phyloP scores from a whole-genome alignment of 2,888 invertebrate species.

The Synergus laeviventris region DNA sequence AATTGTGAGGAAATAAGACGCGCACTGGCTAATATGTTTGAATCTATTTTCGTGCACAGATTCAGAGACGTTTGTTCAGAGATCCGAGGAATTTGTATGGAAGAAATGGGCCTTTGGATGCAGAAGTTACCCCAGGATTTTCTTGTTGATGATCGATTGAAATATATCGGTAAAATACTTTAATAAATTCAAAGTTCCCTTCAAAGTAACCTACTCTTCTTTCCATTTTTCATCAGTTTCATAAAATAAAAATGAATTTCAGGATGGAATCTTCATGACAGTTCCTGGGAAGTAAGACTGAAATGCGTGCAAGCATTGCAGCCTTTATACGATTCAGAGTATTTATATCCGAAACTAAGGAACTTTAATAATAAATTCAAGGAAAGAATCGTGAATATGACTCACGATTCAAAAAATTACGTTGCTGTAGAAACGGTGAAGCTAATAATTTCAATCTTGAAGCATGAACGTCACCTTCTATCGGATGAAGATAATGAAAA shows the following conservation, averaged over 20 bases:
- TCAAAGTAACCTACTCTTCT: neutral
- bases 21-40: constrained; percentile 99
- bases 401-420: constrained; percentile 97
- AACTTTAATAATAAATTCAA: constrained; percentile 99
- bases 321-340: constrained; percentile 96
- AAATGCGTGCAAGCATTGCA: constrained; percentile 93
- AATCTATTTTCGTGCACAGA: constrained; percentile 98
- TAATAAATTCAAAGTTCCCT: neutral
- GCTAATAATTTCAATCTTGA: constrained; percentile 94
- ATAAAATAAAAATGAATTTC: constrained; percentile 28
- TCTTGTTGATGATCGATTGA: constrained; percentile 98
- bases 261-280: constrained; percentile 98
- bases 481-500: constrained; percentile 99
- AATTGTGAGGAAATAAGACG: constrained; percentile 99
- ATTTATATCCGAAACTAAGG: constrained; percentile 96
- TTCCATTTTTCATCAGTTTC: neutral
- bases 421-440: constrained; percentile 98
- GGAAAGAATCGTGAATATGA: constrained; percentile 99
- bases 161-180: constrained; percentile 87
- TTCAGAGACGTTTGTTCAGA: constrained; percentile 97
- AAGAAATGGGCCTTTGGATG: constrained; percentile 99
- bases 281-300: constrained; percentile 94
- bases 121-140: constrained; percentile 98
- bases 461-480: constrained; percentile 95
- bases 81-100: constrained; percentile 98